A percentile compares a stretch with the other conserved stretches of the same genome.
These are phyloP conservation scores for Bimastos eiseni DNA, from an alignment of 2,888 invertebrate species.

Conservation along the genomic window DNA sequence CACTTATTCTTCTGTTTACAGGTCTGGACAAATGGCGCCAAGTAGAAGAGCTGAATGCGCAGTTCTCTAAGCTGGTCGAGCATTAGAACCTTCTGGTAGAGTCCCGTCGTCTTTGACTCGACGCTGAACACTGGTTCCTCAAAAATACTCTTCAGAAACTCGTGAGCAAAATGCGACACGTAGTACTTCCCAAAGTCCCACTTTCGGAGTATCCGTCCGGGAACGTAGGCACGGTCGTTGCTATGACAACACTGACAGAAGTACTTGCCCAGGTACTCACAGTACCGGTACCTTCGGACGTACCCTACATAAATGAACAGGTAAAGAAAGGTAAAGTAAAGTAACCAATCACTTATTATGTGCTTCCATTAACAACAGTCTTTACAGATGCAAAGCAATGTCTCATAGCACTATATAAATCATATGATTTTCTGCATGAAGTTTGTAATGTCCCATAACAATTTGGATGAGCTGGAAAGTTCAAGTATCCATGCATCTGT, in stretches of 20 bases:
- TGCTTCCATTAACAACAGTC: not conserved
- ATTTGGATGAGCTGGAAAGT: too few species aligned
- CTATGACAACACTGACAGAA: constrained; percentile 85
- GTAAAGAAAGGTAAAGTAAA: not conserved
- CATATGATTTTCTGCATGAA: too few species aligned
- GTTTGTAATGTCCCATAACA: too few species aligned
- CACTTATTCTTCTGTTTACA: constrained; percentile 82
- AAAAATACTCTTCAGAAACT: constrained; percentile 76
- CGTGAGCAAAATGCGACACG: constrained; percentile 80
- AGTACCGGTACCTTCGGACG: constrained; percentile 76
- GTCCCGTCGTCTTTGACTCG: constrained; percentile 71
- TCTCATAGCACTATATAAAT: too few species aligned
- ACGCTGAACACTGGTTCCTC: constrained; percentile 78
- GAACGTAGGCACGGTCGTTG: constrained; percentile 74
- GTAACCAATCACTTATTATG: not conserved
- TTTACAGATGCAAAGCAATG: not conserved
- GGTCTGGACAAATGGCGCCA: constrained; percentile 76
- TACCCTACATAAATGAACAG: constrained; percentile 64
- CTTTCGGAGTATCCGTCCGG: constrained; percentile 63
- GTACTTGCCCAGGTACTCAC: constrained; percentile 80
- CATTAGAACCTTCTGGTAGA: constrained; percentile 63
- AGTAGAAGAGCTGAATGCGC: constrained; percentile 72
- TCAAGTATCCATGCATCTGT: too few species aligned
- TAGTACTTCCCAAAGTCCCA: constrained; percentile 71
- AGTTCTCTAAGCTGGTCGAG: constrained; percentile 68